phyloP scores from a whole-genome alignment of 2,113 vertebrate species.

The Clarias macrocephalus region DNA sequence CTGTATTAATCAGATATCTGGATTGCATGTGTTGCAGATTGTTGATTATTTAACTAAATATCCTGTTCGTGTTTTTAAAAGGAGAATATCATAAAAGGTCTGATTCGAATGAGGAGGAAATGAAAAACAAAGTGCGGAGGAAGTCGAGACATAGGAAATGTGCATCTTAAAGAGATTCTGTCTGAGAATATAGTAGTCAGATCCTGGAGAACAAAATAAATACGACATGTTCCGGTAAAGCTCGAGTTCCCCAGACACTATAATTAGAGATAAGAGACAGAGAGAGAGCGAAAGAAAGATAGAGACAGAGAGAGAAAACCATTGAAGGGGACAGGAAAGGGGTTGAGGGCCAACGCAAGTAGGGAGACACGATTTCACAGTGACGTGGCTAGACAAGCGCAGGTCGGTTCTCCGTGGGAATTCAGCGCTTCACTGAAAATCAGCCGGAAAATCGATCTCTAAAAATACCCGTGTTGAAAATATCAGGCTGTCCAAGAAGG shows the following conservation, averaged over 20 bases:
- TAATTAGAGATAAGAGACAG: background rate
- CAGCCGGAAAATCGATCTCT: slow-evolving; percentile 18
- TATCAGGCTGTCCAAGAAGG: slow-evolving; percentile 18
- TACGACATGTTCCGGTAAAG: background rate
- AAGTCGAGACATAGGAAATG: background rate
- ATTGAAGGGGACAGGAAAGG: background rate
- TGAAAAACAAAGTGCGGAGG: background rate
- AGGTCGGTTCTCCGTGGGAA: background rate
- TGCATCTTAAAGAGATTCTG: background rate
- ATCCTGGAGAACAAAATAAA: background rate
- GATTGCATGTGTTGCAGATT: background rate
- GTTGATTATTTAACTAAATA: background rate
- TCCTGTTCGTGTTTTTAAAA: background rate
- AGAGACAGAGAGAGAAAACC: background rate
- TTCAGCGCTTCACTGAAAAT: background rate
- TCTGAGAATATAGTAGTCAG: background rate
- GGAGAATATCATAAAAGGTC: background rate
- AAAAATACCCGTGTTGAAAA: slow-evolving; percentile 20
- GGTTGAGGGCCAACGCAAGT: too few relatives aligned
- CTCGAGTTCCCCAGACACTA: slow-evolving; percentile 5
- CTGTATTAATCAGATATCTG: background rate
- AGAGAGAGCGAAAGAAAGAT: background rate
- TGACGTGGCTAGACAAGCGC: slow-evolving; percentile 6
- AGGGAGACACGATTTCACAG: background rate
- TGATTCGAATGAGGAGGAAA: background rate